Evolutionary conservation across 2,888 invertebrate species (phyloP).

Genomic region (Nymphalis urticae): DNA sequence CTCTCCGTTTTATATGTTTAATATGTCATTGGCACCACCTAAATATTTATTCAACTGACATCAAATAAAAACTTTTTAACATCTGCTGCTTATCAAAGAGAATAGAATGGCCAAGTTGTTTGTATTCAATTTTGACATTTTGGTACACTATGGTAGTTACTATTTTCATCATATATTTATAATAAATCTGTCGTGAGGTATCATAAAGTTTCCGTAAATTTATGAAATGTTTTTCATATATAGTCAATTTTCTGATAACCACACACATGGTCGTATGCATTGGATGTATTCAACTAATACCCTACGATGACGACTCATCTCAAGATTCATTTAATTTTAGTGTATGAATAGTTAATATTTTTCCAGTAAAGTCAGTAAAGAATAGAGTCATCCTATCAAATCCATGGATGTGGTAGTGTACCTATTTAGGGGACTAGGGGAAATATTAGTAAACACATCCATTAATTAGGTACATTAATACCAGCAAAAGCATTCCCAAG

Average conservation of each 20-base stretch:
- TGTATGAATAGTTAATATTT: slow-evolving; percentile 12
- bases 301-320: slow-evolving; percentile 6
- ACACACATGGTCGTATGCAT: not conserved
- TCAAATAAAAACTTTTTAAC: too few species aligned
- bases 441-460: not conserved
- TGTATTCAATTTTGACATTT: too few species aligned
- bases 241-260: not conserved
- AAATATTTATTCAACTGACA: too few species aligned
- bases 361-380: not conserved
- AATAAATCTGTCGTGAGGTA: too few species aligned
- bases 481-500: not conserved
- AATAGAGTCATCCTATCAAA: not conserved
- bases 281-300: slow-evolving; percentile 8
- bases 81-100: too few species aligned
- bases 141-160: too few species aligned
- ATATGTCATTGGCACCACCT: too few species aligned
- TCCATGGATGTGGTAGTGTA: not conserved
- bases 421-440: not conserved
- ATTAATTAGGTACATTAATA: not conserved
- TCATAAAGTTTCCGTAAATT: not conserved
- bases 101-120: too few species aligned
- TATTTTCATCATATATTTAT: too few species aligned
- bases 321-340: slow-evolving; percentile 21
- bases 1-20: too few species aligned
- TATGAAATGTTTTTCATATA: not conserved